Evolutionary conservation across 2,888 invertebrate species (phyloP), one percentile per base, ranked within the genome.

Genomic region (Calliphora vomitoria): DNA sequence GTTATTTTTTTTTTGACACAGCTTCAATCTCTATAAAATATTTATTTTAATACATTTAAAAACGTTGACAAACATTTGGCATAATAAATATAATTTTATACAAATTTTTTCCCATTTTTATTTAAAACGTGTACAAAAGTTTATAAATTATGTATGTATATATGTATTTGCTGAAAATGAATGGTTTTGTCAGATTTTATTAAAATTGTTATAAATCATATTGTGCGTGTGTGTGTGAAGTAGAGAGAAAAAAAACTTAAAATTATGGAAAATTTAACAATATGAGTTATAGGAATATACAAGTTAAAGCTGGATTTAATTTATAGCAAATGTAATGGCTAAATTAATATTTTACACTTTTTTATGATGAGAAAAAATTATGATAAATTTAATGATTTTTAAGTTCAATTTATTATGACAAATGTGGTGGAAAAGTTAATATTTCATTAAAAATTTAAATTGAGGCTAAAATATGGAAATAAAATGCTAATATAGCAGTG

Each of bases 161-260:
- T 64, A 25, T 25, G 25, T 25, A 15, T 71, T 50, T 38, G 66
- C 11, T 53, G 62, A 18, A 71, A 64, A 71, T 13, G 41, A 53
- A 62, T 78, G 83, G 5, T 83, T 71, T 71, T 83, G 83, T 78
- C 83, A 83, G 64, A 47, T 66, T 82, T 66, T 35, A 82, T 66
- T 71, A 55, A 71, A 71, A 78, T 25, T 60, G 58, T 6, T 20
- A 66, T 82, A 82, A 82, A 82, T 82, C 44, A 74, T 82, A n/a
- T 20, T 58, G 4, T 50, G 50, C n/a, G 50, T 47, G 50, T 50
- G 50, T 47, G 10, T n/a, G 4, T n/a, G 18, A 4, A 11, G 11
- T 1, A 50, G 11, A 6, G 41, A 53, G 5, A 50, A 47, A 58
- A 69, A 60, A 47, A n/a, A n/a, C n/a, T 0, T 31, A 58, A 8